These are phyloP conservation scores for Creontiades dilutus DNA, from an alignment of 2,888 invertebrate genomes.

Conservation along the genomic window DNA sequence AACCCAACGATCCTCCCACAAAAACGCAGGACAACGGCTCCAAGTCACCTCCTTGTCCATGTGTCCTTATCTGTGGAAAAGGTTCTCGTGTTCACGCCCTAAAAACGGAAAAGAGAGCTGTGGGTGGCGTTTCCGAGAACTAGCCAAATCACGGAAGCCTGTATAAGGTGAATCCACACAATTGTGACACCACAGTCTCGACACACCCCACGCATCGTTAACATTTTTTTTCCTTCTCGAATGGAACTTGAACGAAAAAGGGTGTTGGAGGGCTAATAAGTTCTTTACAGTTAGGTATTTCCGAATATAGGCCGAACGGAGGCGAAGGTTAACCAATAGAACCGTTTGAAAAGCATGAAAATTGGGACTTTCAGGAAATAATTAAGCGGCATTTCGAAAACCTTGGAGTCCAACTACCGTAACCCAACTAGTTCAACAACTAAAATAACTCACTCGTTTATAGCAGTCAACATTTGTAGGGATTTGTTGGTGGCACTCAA, in stretches of 20 bases:
- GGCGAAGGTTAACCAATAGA: background rate
- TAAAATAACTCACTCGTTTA: too few species aligned
- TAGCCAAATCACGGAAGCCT: conserved; percentile 32
- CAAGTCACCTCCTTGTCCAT: background rate
- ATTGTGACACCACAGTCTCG: background rate
- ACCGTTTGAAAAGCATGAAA: background rate
- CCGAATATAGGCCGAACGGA: background rate
- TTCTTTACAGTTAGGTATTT: background rate
- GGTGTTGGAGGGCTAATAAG: background rate
- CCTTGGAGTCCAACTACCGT: too few species aligned
- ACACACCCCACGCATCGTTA: conserved; percentile 11
- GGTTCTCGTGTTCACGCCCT: background rate
- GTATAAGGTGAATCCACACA: conserved; percentile 9
- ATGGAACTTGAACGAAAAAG: background rate
- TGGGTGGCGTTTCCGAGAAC: conserved; percentile 13
- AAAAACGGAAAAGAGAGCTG: background rate
- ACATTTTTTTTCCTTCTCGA: background rate
- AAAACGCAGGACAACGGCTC: background rate
- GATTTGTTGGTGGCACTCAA: too few species aligned
- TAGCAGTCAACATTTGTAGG: too few species aligned
- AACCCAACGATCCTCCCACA: background rate
- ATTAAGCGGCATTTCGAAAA: too few species aligned
- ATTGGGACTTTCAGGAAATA: background rate
- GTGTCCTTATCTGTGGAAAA: background rate
- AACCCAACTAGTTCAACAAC: too few species aligned